Evolutionary conservation across 1,140 invertebrate species (phyloP), one percentile per base, ranked within the genome.

Genomic region (Paraescarpia echinospica): DNA sequence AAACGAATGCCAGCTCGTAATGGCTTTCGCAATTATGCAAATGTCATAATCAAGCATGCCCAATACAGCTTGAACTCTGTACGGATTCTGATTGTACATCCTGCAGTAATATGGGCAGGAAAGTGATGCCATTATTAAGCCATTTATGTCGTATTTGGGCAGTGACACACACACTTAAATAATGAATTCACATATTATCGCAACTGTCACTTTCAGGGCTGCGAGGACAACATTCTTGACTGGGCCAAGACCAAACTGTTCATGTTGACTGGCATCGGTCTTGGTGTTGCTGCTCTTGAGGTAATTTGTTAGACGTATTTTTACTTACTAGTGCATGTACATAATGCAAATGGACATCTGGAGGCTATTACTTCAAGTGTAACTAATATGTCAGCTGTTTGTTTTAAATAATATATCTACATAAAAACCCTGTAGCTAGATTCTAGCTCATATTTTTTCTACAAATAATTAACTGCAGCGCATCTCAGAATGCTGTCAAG

Each of bases 211-310:
- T n/a, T n/a, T n/a, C 77, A 95, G 94, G 94, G 94, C 88, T 95
- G 94, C 93, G 93, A 94, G n/a, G 93, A 93, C 0, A 51, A 91
- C n/a, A 92, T 95, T 34, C 90, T 92, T 33, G 92, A 93, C 51
- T 95, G 94, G 94, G 93, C 94, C 6, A 92, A 94, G 31, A 51
- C 91, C 18, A 93, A 95, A 90, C 94, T 93, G 91, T 90, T 90
- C 34, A 95, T 95, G 33, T 77, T 95, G 89, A 95, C 94, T 92
- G 94, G 94, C 88, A 93, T 94, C 27, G 94, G 93, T 35, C 94
- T 94, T 93, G 94, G 94, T 33, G 94, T 95, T 34, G 94, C 94
- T 91, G 94, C 93, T n/a, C 91, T 95, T 35, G 93, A 95, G 94
- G 94, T 95, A 93, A 91, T 9, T 33, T 51, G 8, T 51, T 51